phyloP scores from a whole-genome alignment of 2,888 invertebrate species.

The Rhabditophanes sp. region DNA sequence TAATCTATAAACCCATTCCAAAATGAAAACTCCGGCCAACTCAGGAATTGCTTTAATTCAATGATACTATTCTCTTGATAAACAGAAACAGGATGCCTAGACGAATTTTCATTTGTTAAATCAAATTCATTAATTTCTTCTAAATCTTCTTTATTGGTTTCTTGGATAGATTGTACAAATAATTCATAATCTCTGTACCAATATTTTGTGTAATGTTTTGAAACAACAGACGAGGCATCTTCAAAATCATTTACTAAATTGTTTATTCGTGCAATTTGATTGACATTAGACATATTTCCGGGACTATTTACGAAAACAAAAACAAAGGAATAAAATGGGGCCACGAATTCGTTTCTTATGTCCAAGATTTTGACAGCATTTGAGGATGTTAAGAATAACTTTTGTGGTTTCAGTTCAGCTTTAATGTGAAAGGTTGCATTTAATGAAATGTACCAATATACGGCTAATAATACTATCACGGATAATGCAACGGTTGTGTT shows the following conservation, averaged over 20 bases:
- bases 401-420: conserved; percentile 32
- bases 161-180: conserved; percentile 18
- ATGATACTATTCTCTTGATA: not conserved
- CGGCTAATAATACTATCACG: conserved; percentile 24
- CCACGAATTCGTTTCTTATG: conserved; percentile 29
- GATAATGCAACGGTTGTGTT: conserved; percentile 19
- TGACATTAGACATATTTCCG: conserved; percentile 26
- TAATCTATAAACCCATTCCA: conserved; percentile 38
- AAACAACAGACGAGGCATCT: conserved; percentile 25
- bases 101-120: conserved; percentile 5
- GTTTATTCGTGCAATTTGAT: conserved; percentile 10
- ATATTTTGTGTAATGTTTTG: conserved; percentile 35
- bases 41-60: conserved; percentile 31
- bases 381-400: conserved; percentile 29
- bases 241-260: conserved; percentile 23
- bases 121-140: conserved; percentile 18
- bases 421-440: conserved; percentile 28
- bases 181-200: conserved; percentile 35
- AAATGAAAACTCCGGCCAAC: conserved; percentile 41
- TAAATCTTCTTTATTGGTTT: conserved; percentile 17
- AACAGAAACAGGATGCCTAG: not conserved
- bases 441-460: conserved; percentile 30
- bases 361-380: conserved; percentile 30
- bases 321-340: conserved; percentile 32
- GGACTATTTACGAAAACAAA: conserved; percentile 37